These are phyloP conservation scores for Fregata magnificens DNA, from an alignment of 2,113 vertebrate species.

Conservation along the genomic window DNA sequence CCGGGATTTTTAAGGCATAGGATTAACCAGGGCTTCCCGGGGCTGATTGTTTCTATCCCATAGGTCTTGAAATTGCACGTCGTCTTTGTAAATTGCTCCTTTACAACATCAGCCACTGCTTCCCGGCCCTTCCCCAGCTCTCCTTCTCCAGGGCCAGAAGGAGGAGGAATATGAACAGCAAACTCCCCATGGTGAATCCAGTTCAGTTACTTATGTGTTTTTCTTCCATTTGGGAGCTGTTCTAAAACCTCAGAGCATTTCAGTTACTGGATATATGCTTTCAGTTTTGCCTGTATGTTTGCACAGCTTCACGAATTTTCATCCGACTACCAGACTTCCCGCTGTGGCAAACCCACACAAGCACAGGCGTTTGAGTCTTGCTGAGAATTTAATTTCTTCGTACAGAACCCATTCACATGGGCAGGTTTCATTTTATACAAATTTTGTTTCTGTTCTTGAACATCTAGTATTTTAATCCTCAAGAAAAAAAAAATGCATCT, in stretches of 20 bases:
- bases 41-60: background rate
- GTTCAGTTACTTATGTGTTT: background rate
- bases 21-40: background rate
- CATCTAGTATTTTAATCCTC: background rate
- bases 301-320: background rate
- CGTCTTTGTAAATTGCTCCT: background rate
- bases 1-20: background rate
- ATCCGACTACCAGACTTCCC: background rate
- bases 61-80: background rate
- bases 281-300: background rate
- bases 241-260: background rate
- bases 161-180: background rate
- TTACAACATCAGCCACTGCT: background rate
- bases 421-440: background rate
- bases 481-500: background rate
- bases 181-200: background rate
- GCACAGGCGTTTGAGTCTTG: background rate
- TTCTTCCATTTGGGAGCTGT: background rate
- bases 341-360: background rate
- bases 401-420: background rate
- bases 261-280: background rate
- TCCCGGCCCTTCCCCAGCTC: background rate
- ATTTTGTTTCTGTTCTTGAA: background rate
- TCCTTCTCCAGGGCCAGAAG: background rate
- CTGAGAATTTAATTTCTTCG: background rate